Conservation (phyloP, 1,140 invertebrate species). For the Hetaerina americana region DNA sequence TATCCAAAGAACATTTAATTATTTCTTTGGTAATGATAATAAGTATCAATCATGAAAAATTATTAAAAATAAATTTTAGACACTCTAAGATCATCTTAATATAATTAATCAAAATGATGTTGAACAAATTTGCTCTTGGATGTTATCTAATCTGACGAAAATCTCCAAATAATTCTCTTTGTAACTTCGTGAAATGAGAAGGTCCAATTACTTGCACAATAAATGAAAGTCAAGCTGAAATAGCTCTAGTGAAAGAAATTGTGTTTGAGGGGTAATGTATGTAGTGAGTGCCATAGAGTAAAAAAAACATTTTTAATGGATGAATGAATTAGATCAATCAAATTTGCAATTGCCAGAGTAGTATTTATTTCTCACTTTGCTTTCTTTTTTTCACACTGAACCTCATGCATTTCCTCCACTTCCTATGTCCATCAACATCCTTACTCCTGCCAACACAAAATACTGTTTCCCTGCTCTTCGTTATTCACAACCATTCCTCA, state of each 20-base stretch:
- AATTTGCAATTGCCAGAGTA: not conserved
- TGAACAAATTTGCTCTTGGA: no score
- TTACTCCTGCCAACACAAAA: not conserved
- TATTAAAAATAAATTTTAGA: no score
- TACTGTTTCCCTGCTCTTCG: not conserved
- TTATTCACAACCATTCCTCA: not conserved
- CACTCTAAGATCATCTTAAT: no score
- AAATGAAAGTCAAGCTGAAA: not conserved
- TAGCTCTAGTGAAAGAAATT: not conserved
- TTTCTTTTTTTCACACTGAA: not conserved
- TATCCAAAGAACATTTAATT: no score
- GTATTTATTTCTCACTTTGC: not conserved
- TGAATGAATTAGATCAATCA: no score
- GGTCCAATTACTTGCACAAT: not conserved
- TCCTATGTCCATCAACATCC: not conserved
- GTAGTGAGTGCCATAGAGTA: not conserved
- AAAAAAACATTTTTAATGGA: no score
- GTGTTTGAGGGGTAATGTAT: not conserved
- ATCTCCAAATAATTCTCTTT: no score
- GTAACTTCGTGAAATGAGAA: not conserved
- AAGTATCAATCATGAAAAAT: no score
- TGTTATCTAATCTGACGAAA: no score
- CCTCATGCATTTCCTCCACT: no score
- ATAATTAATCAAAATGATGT: no score
- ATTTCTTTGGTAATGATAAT: no score